These are phyloP conservation scores for Actinia tenebrosa DNA, from an alignment of 64 coral and sea anemone genomes.

Conservation along the genomic window DNA sequence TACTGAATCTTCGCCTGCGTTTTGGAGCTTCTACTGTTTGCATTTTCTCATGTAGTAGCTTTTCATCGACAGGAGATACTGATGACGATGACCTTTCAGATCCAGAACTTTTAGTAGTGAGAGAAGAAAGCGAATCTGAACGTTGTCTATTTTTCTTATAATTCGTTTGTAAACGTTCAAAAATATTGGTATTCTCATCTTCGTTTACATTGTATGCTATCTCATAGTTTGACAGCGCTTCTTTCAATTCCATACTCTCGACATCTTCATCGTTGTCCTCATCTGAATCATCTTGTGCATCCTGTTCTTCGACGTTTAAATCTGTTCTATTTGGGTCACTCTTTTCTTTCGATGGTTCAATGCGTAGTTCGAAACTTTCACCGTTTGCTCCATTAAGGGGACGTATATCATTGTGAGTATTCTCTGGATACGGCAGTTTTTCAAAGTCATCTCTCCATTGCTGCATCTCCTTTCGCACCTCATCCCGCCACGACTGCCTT, in stretches of 20 bases:
- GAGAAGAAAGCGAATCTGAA: neutral
- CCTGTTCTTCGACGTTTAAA: neutral
- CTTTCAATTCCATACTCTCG: neutral
- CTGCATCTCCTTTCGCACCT: neutral
- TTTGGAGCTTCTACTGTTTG: neutral
- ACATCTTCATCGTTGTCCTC: neutral
- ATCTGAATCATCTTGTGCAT: neutral
- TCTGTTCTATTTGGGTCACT: neutral
- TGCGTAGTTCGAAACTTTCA: too few species aligned
- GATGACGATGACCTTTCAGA: neutral
- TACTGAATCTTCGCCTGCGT: slow-evolving; percentile 1
- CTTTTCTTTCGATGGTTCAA: neutral
- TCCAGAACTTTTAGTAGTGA: neutral
- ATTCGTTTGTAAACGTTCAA: neutral
- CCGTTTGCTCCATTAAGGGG: too few species aligned
- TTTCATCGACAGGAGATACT: neutral
- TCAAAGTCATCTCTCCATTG: neutral
- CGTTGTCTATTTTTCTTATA: neutral
- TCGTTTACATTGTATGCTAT: neutral
- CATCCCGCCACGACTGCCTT: neutral
- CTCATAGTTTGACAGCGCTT: slow-evolving; percentile 11
- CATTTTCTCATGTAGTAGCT: neutral
- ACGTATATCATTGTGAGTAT: neutral
- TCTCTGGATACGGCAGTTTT: neutral
- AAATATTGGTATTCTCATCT: neutral